Base-by-base conservation (phyloP, 1,140 invertebrate genomes). In the Cherax destructor region DNA sequence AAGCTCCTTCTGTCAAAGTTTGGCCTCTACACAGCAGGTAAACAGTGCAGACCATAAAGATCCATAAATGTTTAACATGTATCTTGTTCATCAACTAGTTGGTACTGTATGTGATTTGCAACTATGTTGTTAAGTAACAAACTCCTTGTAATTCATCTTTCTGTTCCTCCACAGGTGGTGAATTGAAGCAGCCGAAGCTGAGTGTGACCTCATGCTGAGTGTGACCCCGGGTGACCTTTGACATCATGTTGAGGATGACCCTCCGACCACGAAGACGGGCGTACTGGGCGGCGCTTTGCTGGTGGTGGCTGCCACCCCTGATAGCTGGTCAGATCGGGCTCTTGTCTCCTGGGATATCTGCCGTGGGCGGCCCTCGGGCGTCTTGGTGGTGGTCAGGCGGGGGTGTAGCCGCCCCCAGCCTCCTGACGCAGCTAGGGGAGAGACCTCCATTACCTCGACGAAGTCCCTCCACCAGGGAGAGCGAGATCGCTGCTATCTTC, bases 401-500 rank as follows among this genome's bases (percentile, higher is more conserved):
- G 4, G 24, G 18, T 13, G 41, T 50, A 30, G 59, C 65, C 49
- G n/a, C 50, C 18, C 79, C 79, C 50, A 47, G 50, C 47, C 30
- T 76, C 79, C n/a, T 47, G 7, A 49, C 77, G n/a, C 52, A 49
- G 49, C 69, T 56, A n/a, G 65, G 61, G 10, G 59, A 21, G 21
- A 24, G 69, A 3, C 61, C 69, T 6, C 79, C 49, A 41, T 41
- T 65, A 41, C 80, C 87, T 6, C 83, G 89, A 24, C 81, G 74
- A 10, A 69, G 83, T 24, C 50, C 89, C 30, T 76, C 83, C 47
- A 65, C 83, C 24, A 85, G 81, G 13, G 90, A 91, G 50, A 81
- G 80, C 30, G 90, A 91, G 65, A 91, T 91, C 41, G 90, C 90
- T 0, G 90, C 90, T 50, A 81, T 91, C 77, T 91, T 91, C 50